Evolutionary conservation across 1,140 invertebrate species (phyloP), one percentile per base, ranked within the genome.

Genomic region (Colletes latitarsis): DNA sequence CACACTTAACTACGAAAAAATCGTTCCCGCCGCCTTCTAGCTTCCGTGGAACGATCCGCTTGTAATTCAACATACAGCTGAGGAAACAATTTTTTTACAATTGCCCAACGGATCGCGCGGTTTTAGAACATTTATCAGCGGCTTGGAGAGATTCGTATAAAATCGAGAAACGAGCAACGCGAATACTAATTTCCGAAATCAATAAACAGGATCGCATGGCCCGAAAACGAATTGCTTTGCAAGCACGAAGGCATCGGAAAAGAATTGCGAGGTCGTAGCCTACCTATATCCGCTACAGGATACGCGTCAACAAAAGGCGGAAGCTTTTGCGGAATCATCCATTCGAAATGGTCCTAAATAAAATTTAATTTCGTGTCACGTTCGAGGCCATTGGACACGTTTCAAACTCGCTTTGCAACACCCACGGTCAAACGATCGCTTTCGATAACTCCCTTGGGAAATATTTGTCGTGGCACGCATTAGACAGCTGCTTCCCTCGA

Each of bases 341-440:
- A 63, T 21, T 2, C 41, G 19, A 41, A 57, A 73, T 12, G 58
- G 55, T 46, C 19, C 5, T 67, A 73, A 80, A 55, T 77, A 81
- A 78, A 72, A 83, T 87, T 69, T 77, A 21, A 70, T 79, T 87
- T 82, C 83, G 71, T 19, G 72, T 83, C 77, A 83, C 77, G 77
- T 68, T 2, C 21, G 15, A 72, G 68, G 70, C 69, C 66, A 60
- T 43, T 43, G 53, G 67, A 69, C 67, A 69, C 12, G 52, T 62
- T 63, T 30, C 8, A 12, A 49, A 49, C 10, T 12, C 49, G 10
- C 41, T 39, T 62, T 49, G 55, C 46, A 30, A 14, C 0, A 10
- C 8, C 4, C 21, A 19, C 5, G 9, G 14, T 12, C 14, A 21
- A 66, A 17, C 43, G n/a, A 49, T 66, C 63, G 39, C 17, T 67